Evolutionary conservation across 2,797 vertebrate species (phyloP).

Genomic region (Hoplostethus mediterraneus): DNA sequence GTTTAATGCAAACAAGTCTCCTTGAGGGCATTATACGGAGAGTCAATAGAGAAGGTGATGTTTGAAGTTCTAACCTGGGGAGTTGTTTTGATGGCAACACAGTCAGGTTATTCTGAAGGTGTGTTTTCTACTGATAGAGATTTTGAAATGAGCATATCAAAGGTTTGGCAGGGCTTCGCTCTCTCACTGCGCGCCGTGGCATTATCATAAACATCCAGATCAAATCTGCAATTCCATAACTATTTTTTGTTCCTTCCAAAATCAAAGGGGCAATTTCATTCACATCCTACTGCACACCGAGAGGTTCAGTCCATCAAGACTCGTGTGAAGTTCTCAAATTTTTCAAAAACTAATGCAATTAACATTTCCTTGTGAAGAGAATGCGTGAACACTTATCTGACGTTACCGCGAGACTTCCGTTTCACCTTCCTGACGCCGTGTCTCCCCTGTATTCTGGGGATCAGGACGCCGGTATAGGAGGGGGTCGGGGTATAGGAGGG

Average conservation of each 20-base stretch:
- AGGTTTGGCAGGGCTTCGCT: conserved; percentile 35
- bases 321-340: conserved; percentile 1
- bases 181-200: conserved; percentile 23
- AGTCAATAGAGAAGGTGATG: conserved; percentile 45
- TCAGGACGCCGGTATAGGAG: neutral
- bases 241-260: conserved; percentile 40
- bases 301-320: conserved; percentile 22
- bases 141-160: conserved; percentile 37
- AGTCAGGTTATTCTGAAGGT: conserved; percentile 10
- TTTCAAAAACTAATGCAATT: conserved; percentile 16
- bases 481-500: neutral
- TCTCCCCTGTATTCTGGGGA: conserved; percentile 15
- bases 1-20: conserved; percentile 73
- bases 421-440: conserved; percentile 10
- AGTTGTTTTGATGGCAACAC: conserved; percentile 41
- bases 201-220: conserved; percentile 45
- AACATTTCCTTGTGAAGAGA: neutral
- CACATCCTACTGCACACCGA: conserved; percentile 1
- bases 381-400: conserved; percentile 11
- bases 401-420: conserved; percentile 1
- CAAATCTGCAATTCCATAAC: conserved; percentile 27
- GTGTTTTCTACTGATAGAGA: conserved; percentile 36
- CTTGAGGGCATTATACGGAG: conserved; percentile 56
- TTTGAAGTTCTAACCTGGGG: conserved; percentile 51
- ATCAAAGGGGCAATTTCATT: conserved; percentile 28